These are phyloP conservation scores for Ammodramus savannarum DNA, from an alignment of 2,113 vertebrate species.

Conservation along the genomic window DNA sequence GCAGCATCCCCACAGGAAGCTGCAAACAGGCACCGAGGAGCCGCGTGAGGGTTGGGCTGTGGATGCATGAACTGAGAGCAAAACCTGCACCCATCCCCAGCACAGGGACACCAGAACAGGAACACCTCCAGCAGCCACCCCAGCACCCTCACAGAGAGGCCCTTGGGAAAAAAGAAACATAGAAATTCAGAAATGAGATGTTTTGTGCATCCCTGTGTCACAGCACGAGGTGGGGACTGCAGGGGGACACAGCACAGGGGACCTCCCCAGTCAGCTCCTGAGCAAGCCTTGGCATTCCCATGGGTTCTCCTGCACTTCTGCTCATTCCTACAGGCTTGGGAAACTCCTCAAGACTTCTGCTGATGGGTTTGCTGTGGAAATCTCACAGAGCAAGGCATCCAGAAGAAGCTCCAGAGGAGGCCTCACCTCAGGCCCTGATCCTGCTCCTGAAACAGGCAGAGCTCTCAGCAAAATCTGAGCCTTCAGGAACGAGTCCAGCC, in stretches of 20 bases:
- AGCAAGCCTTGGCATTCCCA: background rate
- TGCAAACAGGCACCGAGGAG: background rate
- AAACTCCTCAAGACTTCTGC: background rate
- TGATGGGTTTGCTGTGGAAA: fast-evolving
- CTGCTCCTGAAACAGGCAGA: background rate
- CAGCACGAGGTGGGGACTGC: background rate
- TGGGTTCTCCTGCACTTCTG: background rate
- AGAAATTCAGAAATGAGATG: fast-evolving
- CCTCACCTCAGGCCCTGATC: fast-evolving
- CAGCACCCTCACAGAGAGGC: fast-evolving
- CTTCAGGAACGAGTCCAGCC: background rate
- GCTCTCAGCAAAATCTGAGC: background rate
- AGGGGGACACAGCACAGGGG: fast-evolving
- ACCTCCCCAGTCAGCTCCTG: fast-evolving
- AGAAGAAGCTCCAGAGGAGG: background rate
- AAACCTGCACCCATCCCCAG: fast-evolving
- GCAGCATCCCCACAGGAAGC: background rate
- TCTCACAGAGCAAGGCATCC: background rate
- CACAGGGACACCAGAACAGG: background rate
- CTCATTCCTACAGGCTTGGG: fast-evolving
- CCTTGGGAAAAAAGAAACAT: fast-evolving
- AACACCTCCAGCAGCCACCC: background rate
- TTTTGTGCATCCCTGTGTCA: fast-evolving
- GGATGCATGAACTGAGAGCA: background rate
- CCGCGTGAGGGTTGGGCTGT: background rate